Evolutionary conservation across 2,113 vertebrate genomes (phyloP), one percentile per base, ranked within the genome.

Genomic region (Ciconia stormi): DNA sequence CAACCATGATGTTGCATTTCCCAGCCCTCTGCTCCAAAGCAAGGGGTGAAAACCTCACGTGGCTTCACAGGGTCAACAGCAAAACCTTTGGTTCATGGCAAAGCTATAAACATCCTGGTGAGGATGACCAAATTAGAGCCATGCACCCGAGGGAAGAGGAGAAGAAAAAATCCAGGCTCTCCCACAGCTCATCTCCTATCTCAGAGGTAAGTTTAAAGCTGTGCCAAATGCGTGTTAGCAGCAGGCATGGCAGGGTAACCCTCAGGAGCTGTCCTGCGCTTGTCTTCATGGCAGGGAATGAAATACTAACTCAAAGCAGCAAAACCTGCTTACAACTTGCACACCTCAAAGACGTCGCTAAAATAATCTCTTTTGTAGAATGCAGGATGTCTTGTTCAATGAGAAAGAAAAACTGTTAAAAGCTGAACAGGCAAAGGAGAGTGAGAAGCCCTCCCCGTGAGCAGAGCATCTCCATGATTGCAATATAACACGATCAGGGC

Each of bases 401-500:
- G 11, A 69, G 49, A 66, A 30, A 94, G 53, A 70, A 66, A 71
- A 85, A 36, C 16, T 34, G 11, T 8, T 62, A 40, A 69, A 62
- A 53, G 85, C 26, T 83, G 50, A 85, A 21, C 11, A 69, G 50
- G 40, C 8, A 65, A 58, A 87, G 15, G 49, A 46, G 53, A 65
- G 13, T 7, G 65, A 71, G 52, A 82, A 50, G 46, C 9, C 36
- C 49, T 55, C 49, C 56, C 56, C 13, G 6, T 0, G 26, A 67
- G 52, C n/a, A 71, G 23, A 26, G 32, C n/a, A n/a, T 25, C 56
- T 62, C 62, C 0, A 0, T 10, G 38, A 61, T 55, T 2, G 3
- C 13, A 49, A 44, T 4, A 11, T 0, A 42, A 58, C 3, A 5
- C 0, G 0, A 14, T 26, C 32, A 63, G 52, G 20, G 25, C 42